phyloP scores from a whole-genome alignment of 1,140 invertebrate species.

The Zaprionus ornatus region DNA sequence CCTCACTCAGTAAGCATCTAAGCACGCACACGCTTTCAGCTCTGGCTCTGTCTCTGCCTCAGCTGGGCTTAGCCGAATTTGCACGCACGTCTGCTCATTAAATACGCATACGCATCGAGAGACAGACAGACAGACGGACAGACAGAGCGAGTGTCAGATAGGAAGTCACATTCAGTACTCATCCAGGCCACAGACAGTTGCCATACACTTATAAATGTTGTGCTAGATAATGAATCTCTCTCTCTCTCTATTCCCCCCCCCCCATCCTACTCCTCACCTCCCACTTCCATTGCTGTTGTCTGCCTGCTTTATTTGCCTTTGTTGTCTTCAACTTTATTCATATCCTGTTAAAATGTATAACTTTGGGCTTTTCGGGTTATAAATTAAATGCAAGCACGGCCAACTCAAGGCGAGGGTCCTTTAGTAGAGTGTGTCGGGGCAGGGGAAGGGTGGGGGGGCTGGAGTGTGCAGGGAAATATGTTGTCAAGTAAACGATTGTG shows the following conservation, averaged over 20 bases:
- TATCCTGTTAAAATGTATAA: conserved; percentile 83
- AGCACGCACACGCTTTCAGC: conserved; percentile 42
- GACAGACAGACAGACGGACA: conserved; percentile 8
- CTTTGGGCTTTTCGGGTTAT: conserved; percentile 79
- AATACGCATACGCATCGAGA: conserved; percentile 71
- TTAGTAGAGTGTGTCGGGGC: neutral
- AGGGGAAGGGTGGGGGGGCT: neutral
- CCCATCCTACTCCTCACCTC: neutral
- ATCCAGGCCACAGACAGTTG: conserved; percentile 44
- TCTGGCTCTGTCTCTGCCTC: conserved; percentile 30
- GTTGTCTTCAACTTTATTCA: conserved; percentile 82
- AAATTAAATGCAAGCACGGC: conserved; percentile 71
- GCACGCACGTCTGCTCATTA: conserved; percentile 81
- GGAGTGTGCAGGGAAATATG: conserved; percentile 23
- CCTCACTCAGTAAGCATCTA: conserved; percentile 46
- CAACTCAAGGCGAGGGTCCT: conserved; percentile 30
- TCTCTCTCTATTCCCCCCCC: neutral
- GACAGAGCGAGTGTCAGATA: conserved; percentile 13
- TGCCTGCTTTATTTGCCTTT: conserved; percentile 79
- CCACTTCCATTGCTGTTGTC: conserved; percentile 10
- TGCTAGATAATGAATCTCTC: conserved; percentile 79
- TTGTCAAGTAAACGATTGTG: conserved; percentile 75
- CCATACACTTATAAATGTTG: conserved; percentile 74
- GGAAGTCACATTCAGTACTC: conserved; percentile 34
- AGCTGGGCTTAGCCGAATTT: conserved; percentile 64